These are phyloP conservation scores for Chrysogorgia sp. DNA, from an alignment of 92 coral and sea anemone species.

Conservation along the genomic window DNA sequence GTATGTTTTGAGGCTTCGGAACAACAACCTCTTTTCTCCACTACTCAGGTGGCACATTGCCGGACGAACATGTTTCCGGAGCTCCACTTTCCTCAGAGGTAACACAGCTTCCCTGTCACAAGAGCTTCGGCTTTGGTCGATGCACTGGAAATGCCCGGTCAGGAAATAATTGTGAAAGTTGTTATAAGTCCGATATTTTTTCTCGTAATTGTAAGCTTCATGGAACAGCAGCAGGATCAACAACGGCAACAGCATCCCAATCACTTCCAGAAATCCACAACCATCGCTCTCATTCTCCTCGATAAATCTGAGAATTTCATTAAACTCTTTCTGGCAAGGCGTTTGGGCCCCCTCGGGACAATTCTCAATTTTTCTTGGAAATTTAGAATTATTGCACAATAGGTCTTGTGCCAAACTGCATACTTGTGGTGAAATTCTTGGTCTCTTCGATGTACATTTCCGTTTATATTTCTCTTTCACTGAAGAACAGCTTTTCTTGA, in stretches of 20 bases:
- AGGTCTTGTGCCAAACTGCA: conserved; percentile 1
- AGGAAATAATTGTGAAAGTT: conserved; percentile 88
- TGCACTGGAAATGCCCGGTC: conserved; percentile 87
- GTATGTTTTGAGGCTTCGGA: conserved; percentile 67
- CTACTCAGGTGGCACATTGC: conserved; percentile 69
- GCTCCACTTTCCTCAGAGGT: conserved; percentile 92
- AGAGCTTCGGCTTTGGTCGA: conserved; percentile 87
- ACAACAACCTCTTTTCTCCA: conserved; percentile 67
- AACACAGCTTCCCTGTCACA: conserved; percentile 79
- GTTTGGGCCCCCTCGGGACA: background rate
- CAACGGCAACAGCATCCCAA: conserved; percentile 77
- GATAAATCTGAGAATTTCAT: conserved; percentile 16
- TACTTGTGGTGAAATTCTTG: background rate
- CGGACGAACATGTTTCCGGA: conserved; percentile 81
- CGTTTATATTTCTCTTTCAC: conserved; percentile 13
- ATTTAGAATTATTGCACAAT: background rate
- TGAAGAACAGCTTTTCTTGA: conserved; percentile 18
- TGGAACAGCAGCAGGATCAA: conserved; percentile 70
- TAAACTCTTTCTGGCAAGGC: conserved; percentile 25
- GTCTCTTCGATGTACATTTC: background rate
- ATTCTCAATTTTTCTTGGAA: background rate
- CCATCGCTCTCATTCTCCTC: conserved; percentile 38
- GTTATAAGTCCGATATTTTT: conserved; percentile 74
- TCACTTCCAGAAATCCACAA: conserved; percentile 52
- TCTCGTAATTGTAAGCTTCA: conserved; percentile 90